These are phyloP conservation scores for Pipra filicauda DNA, from an alignment of 2,113 vertebrate genomes.

Conservation along the genomic window DNA sequence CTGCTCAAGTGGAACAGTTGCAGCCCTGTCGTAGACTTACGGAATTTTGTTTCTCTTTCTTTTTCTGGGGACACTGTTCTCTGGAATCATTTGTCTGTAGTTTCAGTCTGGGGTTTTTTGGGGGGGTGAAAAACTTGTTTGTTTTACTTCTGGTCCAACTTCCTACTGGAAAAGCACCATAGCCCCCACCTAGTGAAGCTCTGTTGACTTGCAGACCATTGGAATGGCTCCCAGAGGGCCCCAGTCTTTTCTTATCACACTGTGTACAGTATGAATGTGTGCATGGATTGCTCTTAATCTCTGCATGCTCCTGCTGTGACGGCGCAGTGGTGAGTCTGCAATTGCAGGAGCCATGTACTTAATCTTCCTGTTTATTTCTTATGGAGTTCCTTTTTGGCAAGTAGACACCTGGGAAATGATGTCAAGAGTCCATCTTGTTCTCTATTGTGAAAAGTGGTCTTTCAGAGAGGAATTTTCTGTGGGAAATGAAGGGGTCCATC, in stretches of 20 bases:
- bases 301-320: background rate
- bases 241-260: background rate
- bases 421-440: background rate
- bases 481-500: background rate
- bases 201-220: background rate
- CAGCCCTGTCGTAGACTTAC: background rate
- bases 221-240: background rate
- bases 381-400: rapidly evolving
- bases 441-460: background rate
- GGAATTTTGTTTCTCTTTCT: background rate
- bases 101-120: background rate
- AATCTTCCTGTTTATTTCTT: background rate
- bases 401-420: background rate
- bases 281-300: background rate
- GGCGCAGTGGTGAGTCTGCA: background rate
- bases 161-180: background rate
- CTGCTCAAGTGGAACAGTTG: background rate
- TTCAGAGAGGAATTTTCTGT: background rate
- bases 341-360: background rate
- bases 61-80: background rate
- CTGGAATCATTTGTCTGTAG: background rate
- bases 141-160: background rate
- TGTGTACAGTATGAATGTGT: background rate
- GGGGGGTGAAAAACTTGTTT: background rate
- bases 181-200: background rate